Conservation (phyloP, 2,888 invertebrate species). For the Hymenopus coronatus region DNA sequence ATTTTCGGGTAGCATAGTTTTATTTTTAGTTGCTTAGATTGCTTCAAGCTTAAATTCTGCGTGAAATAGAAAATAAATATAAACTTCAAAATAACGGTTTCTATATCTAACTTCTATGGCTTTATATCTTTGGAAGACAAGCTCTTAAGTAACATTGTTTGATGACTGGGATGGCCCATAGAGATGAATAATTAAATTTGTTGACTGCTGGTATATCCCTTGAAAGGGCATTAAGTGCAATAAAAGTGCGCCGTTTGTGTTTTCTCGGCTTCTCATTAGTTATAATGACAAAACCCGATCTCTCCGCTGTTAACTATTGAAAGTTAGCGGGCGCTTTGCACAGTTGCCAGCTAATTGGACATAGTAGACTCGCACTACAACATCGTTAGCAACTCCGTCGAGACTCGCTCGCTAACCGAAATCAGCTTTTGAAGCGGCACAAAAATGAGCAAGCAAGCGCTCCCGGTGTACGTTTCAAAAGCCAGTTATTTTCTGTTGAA, state of each 20-base stretch:
- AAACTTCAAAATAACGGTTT: too few relatives aligned
- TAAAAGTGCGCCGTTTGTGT: neutral
- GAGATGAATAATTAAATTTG: too few relatives aligned
- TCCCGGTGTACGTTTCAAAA: neutral
- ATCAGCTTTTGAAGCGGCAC: neutral
- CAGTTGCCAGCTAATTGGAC: neutral
- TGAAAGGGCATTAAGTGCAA: neutral
- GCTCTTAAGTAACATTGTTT: too few relatives aligned
- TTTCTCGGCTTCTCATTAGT: neutral
- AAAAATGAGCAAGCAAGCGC: neutral
- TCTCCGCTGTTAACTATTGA: neutral
- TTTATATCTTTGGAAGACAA: too few relatives aligned
- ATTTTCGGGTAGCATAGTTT: too few relatives aligned
- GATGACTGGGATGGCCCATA: too few relatives aligned
- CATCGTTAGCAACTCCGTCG: neutral
- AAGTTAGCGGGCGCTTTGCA: neutral
- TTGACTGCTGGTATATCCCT: too few relatives aligned
- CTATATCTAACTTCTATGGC: too few relatives aligned
- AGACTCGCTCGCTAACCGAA: neutral
- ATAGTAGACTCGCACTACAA: neutral
- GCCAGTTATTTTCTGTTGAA: too few relatives aligned
- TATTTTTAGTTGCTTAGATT: too few relatives aligned
- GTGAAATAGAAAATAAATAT: too few relatives aligned
- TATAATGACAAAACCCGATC: neutral
- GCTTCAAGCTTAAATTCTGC: too few relatives aligned